Evolutionary conservation across 1,140 invertebrate species (phyloP), one percentile per base, ranked within the genome.

Genomic region (Neoseiulus cucumeris): DNA sequence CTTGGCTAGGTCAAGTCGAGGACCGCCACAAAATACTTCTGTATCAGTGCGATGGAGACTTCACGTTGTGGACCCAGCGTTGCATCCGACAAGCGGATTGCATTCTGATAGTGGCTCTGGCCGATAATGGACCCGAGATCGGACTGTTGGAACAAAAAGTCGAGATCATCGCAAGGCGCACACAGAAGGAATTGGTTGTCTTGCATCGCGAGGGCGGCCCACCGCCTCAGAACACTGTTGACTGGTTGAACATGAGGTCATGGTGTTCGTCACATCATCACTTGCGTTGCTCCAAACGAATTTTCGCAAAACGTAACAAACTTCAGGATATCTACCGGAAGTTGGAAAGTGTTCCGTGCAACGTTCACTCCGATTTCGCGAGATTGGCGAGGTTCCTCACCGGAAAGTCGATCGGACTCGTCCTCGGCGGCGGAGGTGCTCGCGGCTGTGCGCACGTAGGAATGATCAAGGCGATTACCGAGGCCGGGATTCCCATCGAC

Each of bases 191-290:
- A 77, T 74, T 99, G 59, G 87, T 99, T 39, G 76, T 99, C 1
- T 76, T 99, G 1, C 94, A 98, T 75, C 82, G 83, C 68, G 90
- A 94, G 75, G 85, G 84, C 47, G 84, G 84, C 0, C 79, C 83
- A n/a, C 82, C 82, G 68, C 95, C 95, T 0, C 79, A 80, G 0
- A 90, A 91, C 68, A 99, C 95, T 0, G 87, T 92, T 7, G 84
- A 87, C 70, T 98, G 95, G 96, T 79, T 98, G 0, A 98, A 98
- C 78, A 87, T 89, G 77, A 80, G 95, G 55, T 84, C 85, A 6
- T 99, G 94, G 94, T 89, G 97, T 64, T 91, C 89, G 42, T 91
- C 88, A 69, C 93, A 98, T 80, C 92, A 98, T 79, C 96, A 99
- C 76, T 88, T 99, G 70, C 83, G 89, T 33, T 96, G 92, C 74